These are phyloP conservation scores for Pollenia amentaria DNA, from an alignment of 2,888 invertebrate species.

Conservation along the genomic window DNA sequence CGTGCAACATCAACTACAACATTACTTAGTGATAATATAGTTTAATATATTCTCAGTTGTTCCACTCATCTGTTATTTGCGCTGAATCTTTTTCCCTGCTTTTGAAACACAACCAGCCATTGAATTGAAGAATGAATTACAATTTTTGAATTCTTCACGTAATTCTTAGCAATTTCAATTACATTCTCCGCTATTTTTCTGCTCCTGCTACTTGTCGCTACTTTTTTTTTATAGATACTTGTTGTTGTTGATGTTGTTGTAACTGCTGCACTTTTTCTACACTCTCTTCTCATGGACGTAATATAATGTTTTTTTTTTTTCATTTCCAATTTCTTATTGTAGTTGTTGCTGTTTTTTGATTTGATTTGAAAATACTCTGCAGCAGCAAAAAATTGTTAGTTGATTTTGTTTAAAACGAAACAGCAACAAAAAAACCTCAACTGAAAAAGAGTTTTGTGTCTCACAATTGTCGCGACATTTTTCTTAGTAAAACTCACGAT, in stretches of 20 bases:
- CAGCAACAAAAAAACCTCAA: slow-evolving; percentile 40
- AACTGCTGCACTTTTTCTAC: slow-evolving; percentile 7
- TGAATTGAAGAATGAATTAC: slow-evolving; percentile 61
- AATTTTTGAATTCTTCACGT: slow-evolving; percentile 81
- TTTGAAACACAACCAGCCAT: not conserved
- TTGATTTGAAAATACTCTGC: slow-evolving; percentile 27
- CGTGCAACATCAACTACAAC: slow-evolving; percentile 30
- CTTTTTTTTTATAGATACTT: slow-evolving; percentile 53
- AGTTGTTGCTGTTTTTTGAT: slow-evolving; percentile 38
- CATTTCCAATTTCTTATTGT: slow-evolving; percentile 55
- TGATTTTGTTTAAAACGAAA: slow-evolving; percentile 38
- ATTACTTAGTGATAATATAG: slow-evolving; percentile 51
- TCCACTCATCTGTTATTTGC: not conserved
- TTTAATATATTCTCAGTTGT: slow-evolving; percentile 61
- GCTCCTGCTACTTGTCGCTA: slow-evolving; percentile 69
- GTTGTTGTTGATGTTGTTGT: slow-evolving; percentile 52
- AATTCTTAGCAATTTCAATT: slow-evolving; percentile 83
- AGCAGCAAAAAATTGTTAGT: slow-evolving; percentile 44
- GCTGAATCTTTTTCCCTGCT: not conserved
- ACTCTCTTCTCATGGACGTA: slow-evolving; percentile 50
- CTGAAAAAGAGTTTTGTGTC: slow-evolving; percentile 71
- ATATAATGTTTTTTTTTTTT: slow-evolving; percentile 54
- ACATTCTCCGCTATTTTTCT: slow-evolving; percentile 80
- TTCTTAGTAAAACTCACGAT: slow-evolving; percentile 84
- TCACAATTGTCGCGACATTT: slow-evolving; percentile 82